Conservation (phyloP, 2,113 vertebrate genomes). For the Dicentrarchus labrax region DNA sequence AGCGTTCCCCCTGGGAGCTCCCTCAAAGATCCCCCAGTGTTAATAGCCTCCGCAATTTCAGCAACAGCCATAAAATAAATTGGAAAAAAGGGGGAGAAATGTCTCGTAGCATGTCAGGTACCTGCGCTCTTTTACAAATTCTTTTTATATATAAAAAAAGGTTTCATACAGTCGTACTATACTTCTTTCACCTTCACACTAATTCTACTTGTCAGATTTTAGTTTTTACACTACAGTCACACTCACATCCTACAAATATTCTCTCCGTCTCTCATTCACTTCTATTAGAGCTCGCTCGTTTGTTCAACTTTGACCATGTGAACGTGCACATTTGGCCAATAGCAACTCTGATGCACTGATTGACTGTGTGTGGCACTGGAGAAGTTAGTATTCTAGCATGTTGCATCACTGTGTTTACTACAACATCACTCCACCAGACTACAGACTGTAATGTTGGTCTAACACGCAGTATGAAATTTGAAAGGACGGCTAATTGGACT, state of each 20-base stretch:
- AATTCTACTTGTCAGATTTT: slow-evolving; percentile 2
- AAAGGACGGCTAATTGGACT: too few relatives aligned
- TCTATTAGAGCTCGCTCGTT: too few relatives aligned
- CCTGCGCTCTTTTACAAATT: slow-evolving; percentile 29
- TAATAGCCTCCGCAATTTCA: slow-evolving; percentile 71
- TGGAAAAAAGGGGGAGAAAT: slow-evolving; percentile 54
- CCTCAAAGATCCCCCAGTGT: slow-evolving; percentile 55
- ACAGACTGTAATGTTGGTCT: too few relatives aligned
- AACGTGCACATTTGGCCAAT: not conserved
- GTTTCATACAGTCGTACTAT: not conserved
- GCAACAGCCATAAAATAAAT: slow-evolving; percentile 72
- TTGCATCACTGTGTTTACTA: too few relatives aligned
- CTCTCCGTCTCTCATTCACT: too few relatives aligned
- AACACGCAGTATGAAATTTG: too few relatives aligned
- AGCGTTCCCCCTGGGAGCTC: slow-evolving; percentile 51
- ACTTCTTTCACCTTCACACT: not conserved
- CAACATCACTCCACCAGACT: too few relatives aligned
- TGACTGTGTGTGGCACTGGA: not conserved
- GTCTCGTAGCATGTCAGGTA: slow-evolving; percentile 44
- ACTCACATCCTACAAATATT: not conserved
- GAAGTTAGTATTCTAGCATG: too few relatives aligned
- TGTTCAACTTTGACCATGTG: not conserved
- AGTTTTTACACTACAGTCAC: not conserved
- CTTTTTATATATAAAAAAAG: not conserved
- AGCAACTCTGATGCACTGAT: not conserved